Conservation (phyloP, 2,888 invertebrate species). For the Caenorhabditis sp. region DNA sequence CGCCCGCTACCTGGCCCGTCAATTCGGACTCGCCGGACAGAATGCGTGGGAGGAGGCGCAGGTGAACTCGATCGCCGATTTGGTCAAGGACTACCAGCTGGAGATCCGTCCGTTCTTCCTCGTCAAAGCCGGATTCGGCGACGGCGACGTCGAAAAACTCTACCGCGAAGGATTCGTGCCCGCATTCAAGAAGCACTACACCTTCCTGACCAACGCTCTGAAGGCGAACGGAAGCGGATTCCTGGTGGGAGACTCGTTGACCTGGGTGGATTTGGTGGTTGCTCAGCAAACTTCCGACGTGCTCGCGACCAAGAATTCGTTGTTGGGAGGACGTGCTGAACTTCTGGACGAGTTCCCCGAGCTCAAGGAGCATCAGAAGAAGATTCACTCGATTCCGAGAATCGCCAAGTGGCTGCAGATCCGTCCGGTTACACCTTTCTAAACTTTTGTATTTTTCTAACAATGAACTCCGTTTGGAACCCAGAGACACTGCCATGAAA, state of each 20-base stretch:
- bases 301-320: neutral
- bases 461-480: too few relatives aligned
- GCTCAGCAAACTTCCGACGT: slow-evolving; percentile 67
- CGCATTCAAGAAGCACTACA: slow-evolving; percentile 18
- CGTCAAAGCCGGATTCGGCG: slow-evolving; percentile 58
- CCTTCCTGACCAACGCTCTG: slow-evolving; percentile 30
- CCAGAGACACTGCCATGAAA: too few relatives aligned
- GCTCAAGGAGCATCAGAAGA: slow-evolving; percentile 64
- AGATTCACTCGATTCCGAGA: slow-evolving; percentile 65
- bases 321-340: slow-evolving; percentile 24
- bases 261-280: slow-evolving; percentile 71
- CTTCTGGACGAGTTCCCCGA: slow-evolving; percentile 65
- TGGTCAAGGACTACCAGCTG: slow-evolving; percentile 61
- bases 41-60: slow-evolving; percentile 66
- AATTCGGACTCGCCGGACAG: slow-evolving; percentile 65
- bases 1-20: slow-evolving; percentile 61
- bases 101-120: slow-evolving; percentile 57
- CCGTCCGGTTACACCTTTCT: slow-evolving; percentile 54
- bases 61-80: slow-evolving; percentile 66
- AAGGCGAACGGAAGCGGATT: slow-evolving; percentile 65
- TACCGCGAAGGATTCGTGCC: slow-evolving; percentile 49
- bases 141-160: slow-evolving; percentile 58
- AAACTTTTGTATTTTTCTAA: neutral
- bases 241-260: slow-evolving; percentile 64
- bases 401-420: slow-evolving; percentile 69